Base-by-base conservation (phyloP, 2,797 vertebrate genomes). In the Zenarchopterus dispar region DNA sequence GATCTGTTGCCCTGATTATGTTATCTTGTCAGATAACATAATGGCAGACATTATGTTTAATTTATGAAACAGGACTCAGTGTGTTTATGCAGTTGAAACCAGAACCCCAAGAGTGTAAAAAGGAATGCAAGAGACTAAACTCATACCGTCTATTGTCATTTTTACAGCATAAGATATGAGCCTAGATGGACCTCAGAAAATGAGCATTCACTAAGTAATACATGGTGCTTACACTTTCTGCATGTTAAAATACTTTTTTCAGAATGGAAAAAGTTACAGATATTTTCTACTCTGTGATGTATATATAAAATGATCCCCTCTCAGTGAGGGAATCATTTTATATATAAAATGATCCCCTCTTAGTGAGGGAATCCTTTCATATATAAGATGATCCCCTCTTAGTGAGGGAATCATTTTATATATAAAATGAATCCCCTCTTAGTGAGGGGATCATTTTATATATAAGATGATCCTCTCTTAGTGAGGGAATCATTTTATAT, bases 1-100 rank as follows among this genome's bases (percentile, higher is more conserved):
- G 57, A 41, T n/a, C 28, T 61, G 36, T 21, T 73, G 31, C 68
- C 19, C 75, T 16, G 26, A 64, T n/a, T n/a, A n/a, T n/a, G n/a
- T n/a, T n/a, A n/a, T n/a, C n/a, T n/a, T n/a, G n/a, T n/a, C n/a
- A n/a, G n/a, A n/a, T n/a, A n/a, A n/a, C 26, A 28, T 28, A 7
- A 28, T 7, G 26, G 26, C 7, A 28, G 26, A 28, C 7, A 7
- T 3, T 28, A 3, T 28, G 26, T 28, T 28, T 28, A 3, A 28
- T 28, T 3, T 28, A 28, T 4, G 28, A 31, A 31, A 31, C 6
- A 7, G 28, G 28, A 31, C 4, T 31, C 28, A 3, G 8, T 31
- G 28, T 31, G 6, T 31, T 28, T 28, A 31, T 7, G 6, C 28
- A 31, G 28, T 31, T 31, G 68, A 66, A 47, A 62, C 62, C 17